Conservation (phyloP, 2,797 vertebrate species). For the Staurois parvus region DNA sequence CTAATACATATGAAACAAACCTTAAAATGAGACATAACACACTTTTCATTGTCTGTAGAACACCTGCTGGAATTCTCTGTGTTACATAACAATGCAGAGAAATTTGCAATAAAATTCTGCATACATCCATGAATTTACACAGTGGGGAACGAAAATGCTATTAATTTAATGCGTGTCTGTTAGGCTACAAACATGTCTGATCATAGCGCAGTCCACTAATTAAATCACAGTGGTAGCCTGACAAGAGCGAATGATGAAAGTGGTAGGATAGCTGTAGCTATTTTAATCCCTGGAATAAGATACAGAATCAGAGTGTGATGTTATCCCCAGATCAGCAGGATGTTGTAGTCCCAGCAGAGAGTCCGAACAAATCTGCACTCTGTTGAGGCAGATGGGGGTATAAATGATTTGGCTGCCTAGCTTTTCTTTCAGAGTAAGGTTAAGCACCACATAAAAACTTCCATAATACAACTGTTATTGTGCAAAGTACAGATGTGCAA, state of each 20-base stretch:
- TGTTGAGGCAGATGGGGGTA: not conserved
- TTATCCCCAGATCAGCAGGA: conserved; percentile 17
- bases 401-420: not conserved
- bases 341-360: conserved; percentile 1
- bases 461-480: not conserved
- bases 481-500: conserved; percentile 23
- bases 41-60: conserved; percentile 6
- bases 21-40: conserved; percentile 4
- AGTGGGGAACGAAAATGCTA: conserved; percentile 39
- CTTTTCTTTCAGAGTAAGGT: not conserved
- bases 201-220: conserved; percentile 32
- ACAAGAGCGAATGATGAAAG: conserved; percentile 32
- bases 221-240: conserved; percentile 43
- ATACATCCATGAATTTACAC: conserved; percentile 21
- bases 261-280: conserved; percentile 15
- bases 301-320: not conserved
- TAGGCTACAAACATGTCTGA: conserved; percentile 37
- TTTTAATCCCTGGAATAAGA: conserved; percentile 31
- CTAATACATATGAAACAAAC: too few species aligned
- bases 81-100: conserved; percentile 8
- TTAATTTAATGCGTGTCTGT: conserved; percentile 40
- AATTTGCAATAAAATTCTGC: conserved; percentile 26
- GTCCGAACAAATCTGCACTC: conserved; percentile 3
- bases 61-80: not conserved
- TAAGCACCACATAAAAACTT: not conserved